Conservation (phyloP, 1,140 invertebrate species). For the Hyles euphorbiae region DNA sequence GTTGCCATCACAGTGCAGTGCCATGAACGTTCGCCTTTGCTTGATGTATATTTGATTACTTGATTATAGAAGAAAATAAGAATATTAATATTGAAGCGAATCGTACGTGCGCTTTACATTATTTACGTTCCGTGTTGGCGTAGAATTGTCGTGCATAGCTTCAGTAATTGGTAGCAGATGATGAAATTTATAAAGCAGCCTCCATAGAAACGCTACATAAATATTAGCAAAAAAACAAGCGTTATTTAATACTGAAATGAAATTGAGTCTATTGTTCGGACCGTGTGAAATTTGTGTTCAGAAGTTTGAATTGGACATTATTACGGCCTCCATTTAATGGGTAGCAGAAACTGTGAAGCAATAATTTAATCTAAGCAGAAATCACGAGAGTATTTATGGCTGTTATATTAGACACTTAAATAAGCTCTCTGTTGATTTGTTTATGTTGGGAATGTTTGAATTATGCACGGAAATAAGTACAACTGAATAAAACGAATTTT, state of each 20-base stretch:
- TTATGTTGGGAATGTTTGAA: no score
- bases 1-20: constrained; percentile 9
- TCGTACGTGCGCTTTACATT: no score
- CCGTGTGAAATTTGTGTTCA: constrained; percentile 41
- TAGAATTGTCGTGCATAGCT: no score
- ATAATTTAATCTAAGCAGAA: constrained; percentile 19
- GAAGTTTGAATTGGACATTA: constrained; percentile 35
- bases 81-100: constrained; percentile 1
- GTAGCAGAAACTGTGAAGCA: constrained; percentile 23
- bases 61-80: constrained; percentile 5
- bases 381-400: background rate
- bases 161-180: no score
- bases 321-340: constrained; percentile 31
- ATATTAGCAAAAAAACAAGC: constrained; percentile 11
- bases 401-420: no score
- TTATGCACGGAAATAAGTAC: background rate
- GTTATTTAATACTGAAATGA: constrained; percentile 33
- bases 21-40: constrained; percentile 5
- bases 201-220: constrained; percentile 4
- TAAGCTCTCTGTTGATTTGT: no score
- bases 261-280: constrained; percentile 44
- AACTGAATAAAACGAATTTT: background rate
- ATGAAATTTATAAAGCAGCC: no score
- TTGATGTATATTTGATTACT: constrained; percentile 21
- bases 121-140: no score